These are phyloP conservation scores for Epizoanthus illoricatus DNA, from an alignment of 92 coral and sea anemone species.

Conservation along the genomic window DNA sequence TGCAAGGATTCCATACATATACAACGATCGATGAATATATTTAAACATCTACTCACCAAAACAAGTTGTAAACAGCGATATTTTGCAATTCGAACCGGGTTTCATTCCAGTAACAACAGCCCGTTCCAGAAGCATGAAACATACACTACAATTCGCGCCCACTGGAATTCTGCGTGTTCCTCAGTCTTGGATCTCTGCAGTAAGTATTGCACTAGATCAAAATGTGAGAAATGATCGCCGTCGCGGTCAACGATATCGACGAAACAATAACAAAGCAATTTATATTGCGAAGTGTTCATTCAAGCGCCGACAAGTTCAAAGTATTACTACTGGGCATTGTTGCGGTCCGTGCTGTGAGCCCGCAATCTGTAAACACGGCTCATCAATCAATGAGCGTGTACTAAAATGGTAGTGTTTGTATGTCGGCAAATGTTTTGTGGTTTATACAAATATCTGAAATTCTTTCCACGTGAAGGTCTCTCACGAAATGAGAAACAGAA, in stretches of 20 bases:
- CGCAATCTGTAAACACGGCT: background rate
- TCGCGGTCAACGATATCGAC: background rate
- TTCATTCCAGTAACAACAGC: slow-evolving; percentile 2
- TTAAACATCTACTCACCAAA: slow-evolving; percentile 10
- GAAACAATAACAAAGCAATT: background rate
- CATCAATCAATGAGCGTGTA: no score
- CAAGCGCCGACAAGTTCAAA: background rate
- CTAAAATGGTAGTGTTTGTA: no score
- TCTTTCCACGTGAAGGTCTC: no score
- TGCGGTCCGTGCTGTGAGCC: slow-evolving; percentile 12
- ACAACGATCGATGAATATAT: background rate
- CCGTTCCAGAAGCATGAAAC: background rate
- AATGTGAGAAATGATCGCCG: background rate
- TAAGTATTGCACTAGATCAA: background rate
- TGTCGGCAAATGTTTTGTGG: no score
- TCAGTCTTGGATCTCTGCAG: background rate
- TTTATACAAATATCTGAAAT: no score
- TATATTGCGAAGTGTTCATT: slow-evolving; percentile 1
- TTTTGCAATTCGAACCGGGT: slow-evolving; percentile 9
- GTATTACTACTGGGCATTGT: background rate
- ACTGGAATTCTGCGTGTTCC: background rate
- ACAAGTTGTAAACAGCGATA: slow-evolving; percentile 23
- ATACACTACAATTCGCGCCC: background rate
- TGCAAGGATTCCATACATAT: background rate
- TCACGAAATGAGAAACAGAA: no score